Percentiles rank a stretch among this genome's conserved stretches.
These are phyloP conservation scores for Aleiodes leptofemur DNA, from an alignment of 2,888 invertebrate genomes.

Conservation along the genomic window DNA sequence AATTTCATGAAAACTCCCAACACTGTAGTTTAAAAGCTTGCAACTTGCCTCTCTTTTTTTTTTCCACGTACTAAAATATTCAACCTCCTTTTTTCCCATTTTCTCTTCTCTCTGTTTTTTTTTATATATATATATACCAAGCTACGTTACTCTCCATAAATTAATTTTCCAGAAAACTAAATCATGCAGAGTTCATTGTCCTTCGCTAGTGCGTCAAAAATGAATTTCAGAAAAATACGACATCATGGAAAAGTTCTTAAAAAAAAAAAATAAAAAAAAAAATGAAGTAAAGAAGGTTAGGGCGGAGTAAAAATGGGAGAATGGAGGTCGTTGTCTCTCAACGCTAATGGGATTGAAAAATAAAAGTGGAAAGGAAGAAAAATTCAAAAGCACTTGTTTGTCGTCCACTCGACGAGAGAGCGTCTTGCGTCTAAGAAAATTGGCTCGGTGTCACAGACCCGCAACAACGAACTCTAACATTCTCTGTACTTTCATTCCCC, in stretches of 20 bases:
- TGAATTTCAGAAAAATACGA: constrained; percentile 7
- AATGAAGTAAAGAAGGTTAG: constrained; percentile 51
- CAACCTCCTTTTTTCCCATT: too few relatives aligned
- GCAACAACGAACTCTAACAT: constrained; percentile 29
- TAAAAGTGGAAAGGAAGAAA: constrained; percentile 26
- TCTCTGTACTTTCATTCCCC: background rate
- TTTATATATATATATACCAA: background rate
- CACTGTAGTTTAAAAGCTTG: too few relatives aligned
- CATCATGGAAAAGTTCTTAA: constrained; percentile 50
- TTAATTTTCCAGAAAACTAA: background rate
- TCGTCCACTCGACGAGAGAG: constrained; percentile 59
- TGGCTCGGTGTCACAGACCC: constrained; percentile 33
- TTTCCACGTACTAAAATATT: too few relatives aligned
- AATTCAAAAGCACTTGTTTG: constrained; percentile 66
- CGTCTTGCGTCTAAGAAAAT: constrained; percentile 38
- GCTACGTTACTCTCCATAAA: background rate
- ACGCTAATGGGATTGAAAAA: constrained; percentile 31
- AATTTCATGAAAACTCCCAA: too few relatives aligned
- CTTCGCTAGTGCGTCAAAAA: background rate
- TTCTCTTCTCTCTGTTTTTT: too few relatives aligned
- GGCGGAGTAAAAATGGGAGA: constrained; percentile 46
- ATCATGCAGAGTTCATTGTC: constrained; percentile 11
- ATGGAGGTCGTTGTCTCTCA: constrained; percentile 39
- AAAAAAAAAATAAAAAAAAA: constrained; percentile 45
- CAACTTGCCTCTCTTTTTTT: too few relatives aligned